Base-by-base conservation (phyloP, 2,797 vertebrate genomes). In the Cichlasoma orientale region DNA sequence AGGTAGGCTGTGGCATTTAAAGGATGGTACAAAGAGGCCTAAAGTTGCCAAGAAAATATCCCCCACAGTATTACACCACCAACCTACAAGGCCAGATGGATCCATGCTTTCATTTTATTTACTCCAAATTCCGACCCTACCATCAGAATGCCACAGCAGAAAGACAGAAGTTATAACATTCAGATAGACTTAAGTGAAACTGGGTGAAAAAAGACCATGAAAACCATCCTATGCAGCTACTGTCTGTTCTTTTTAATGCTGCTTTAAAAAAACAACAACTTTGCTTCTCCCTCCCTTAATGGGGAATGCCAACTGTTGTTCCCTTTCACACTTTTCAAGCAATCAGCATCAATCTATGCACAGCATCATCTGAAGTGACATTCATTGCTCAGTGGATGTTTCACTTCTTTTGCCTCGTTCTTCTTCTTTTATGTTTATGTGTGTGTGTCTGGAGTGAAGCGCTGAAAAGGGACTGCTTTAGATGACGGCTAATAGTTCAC, bases 401-500 rank as follows among this genome's bases (percentile, higher is more conserved):
- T 29, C 5, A 7, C 47, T 50, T 50, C 47, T 50, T 18, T 19
- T 19, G 16, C 47, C 47, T 50, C 7, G 1, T 50, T 6, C 47
- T 50, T 18, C 44, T 36, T 10, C 18, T 23, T 56, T 50, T 63
- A 50, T 75, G 53, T 19, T 52, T 71, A 58, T 81, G 70, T 59
- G 23, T 59, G 23, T 63, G 77, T 72, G 76, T 56, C 41, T 79
- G 33, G 8, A 78, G 41, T 75, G 74, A 74, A 85, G 85, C 79
- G 81, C 79, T 88, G 90, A 91, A 92, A 86, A 86, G 88, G 86
- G 84, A 91, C 90, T 56, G 78, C 90, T 93, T 83, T 88, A 88
- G 89, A 93, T 92, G 91, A 90, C 89, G 92, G 90, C 90, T 94
- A 94, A 93, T 93, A 92, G 92, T 92, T 92, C 85, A 90, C 90